Evolutionary conservation across 2,113 vertebrate species (phyloP).

Genomic region (Phaethon lepturus): DNA sequence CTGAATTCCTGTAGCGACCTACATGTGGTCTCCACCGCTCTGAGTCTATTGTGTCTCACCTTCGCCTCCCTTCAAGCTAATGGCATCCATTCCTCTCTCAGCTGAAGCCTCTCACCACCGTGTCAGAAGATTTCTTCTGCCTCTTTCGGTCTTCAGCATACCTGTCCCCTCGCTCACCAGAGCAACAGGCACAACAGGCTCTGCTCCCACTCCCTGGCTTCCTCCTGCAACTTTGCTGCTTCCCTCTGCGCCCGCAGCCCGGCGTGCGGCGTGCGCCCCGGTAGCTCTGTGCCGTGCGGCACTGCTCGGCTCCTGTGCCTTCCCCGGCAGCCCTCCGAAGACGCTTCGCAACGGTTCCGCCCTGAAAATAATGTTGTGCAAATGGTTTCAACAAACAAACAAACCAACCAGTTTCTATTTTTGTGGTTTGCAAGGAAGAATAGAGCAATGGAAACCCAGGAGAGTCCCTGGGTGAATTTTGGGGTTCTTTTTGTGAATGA

Average conservation of each 20-base stretch:
- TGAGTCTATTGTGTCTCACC: neutral
- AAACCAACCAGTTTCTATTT: neutral
- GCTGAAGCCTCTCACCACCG: neutral
- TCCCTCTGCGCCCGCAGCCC: neutral
- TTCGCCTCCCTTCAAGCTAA: neutral
- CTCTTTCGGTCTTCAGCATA: neutral
- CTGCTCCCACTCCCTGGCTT: neutral
- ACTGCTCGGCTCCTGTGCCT: neutral
- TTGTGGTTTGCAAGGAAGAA: neutral
- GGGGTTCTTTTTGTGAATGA: neutral
- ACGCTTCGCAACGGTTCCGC: neutral
- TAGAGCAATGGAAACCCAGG: neutral
- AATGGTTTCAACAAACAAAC: neutral
- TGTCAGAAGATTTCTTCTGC: neutral
- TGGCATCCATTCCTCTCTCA: neutral
- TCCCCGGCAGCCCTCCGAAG: neutral
- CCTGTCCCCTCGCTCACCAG: neutral
- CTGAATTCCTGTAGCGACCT: neutral
- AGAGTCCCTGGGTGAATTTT: neutral
- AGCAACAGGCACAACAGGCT: neutral
- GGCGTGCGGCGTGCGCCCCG: fast-evolving
- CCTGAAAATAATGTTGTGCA: neutral
- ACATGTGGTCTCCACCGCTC: neutral
- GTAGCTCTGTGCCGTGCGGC: neutral
- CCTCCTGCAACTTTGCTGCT: neutral